Evolutionary conservation across 2,888 invertebrate species (phyloP).

Genomic region (Gisinianus flammeolus): DNA sequence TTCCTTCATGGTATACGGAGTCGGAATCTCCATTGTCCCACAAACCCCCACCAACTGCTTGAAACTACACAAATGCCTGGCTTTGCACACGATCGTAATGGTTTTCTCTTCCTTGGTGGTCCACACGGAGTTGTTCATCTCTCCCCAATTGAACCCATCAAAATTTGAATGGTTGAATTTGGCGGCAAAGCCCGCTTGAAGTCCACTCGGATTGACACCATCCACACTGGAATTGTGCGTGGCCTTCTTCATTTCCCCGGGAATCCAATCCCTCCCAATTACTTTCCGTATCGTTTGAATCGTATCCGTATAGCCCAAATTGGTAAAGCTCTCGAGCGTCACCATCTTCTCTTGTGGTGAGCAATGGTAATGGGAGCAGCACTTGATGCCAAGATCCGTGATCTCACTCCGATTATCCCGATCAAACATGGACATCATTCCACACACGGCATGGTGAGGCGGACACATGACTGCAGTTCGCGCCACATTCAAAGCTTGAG

Average conservation of each 20-base stretch:
- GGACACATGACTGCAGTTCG: not conserved
- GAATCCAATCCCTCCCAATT: not conserved
- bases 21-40: not conserved
- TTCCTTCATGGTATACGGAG: not conserved
- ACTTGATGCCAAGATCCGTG: not conserved
- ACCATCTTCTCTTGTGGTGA: not conserved
- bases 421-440: not conserved
- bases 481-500: not conserved
- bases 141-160: not conserved
- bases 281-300: not conserved
- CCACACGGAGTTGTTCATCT: not conserved
- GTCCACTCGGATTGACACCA: not conserved
- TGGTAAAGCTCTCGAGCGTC: not conserved
- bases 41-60: not conserved
- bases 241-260: not conserved
- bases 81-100: not conserved
- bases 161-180: not conserved
- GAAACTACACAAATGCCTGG: not conserved
- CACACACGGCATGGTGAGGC: not conserved
- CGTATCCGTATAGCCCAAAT: not conserved
- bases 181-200: not conserved
- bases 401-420: not conserved
- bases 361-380: constrained; percentile 4
- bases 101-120: not conserved
- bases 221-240: not conserved